These are phyloP conservation scores for Hemiprocne comata DNA, from an alignment of 2,113 vertebrate genomes.

Conservation along the genomic window DNA sequence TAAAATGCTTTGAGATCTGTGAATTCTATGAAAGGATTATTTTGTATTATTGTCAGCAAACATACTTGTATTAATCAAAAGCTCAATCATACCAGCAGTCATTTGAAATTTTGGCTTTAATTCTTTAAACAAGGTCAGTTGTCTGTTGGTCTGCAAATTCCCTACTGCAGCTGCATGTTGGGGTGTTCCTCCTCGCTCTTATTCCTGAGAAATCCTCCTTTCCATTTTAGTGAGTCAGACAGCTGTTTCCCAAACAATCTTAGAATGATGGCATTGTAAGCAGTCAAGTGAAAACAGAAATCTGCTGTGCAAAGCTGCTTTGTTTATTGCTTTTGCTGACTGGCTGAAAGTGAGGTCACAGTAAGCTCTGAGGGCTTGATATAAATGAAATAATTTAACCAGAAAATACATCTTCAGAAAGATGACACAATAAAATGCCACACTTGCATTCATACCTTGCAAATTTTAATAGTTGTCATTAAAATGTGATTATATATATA, in stretches of 20 bases:
- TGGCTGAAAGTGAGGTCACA: background rate
- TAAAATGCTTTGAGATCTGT: background rate
- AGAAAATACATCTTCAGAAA: background rate
- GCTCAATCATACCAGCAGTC: background rate
- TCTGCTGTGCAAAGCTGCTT: conserved; percentile 2
- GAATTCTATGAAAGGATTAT: background rate
- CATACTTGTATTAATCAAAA: background rate
- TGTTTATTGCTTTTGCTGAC: conserved; percentile 22
- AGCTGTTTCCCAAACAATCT: background rate
- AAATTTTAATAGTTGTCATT: background rate
- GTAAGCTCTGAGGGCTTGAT: background rate
- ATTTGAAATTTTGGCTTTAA: background rate
- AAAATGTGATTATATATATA: background rate
- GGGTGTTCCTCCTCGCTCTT: background rate
- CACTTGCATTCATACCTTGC: background rate
- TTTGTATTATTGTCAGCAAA: background rate
- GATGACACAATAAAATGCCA: background rate
- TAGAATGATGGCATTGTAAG: background rate
- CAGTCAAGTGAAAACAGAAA: background rate
- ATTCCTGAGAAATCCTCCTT: background rate
- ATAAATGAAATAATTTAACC: background rate
- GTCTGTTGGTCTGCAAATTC: background rate
- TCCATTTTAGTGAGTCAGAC: background rate
- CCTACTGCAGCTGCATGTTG: background rate
- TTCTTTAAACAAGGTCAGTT: background rate